Conservation (phyloP, 2,113 vertebrate species). For the Calyptomena viridis region DNA sequence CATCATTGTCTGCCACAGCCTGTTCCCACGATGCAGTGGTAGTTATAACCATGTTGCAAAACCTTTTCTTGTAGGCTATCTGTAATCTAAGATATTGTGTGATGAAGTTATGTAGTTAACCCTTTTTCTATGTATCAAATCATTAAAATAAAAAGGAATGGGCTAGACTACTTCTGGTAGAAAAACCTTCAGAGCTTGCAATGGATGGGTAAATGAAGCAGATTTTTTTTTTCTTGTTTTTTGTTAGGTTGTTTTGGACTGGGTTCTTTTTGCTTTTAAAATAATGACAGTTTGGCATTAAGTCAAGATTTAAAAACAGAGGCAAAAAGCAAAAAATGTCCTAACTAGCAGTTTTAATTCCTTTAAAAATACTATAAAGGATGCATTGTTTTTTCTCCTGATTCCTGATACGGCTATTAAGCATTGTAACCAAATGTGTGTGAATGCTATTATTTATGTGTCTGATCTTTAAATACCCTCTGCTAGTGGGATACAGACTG, state of each 20-base stretch:
- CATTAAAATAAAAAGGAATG: constrained; percentile 22
- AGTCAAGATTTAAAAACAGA: not conserved
- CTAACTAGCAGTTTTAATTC: not conserved
- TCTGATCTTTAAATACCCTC: constrained; percentile 64
- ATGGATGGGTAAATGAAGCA: not conserved
- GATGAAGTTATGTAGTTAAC: constrained; percentile 58
- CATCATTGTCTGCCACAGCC: constrained; percentile 82
- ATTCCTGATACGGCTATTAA: constrained; percentile 32
- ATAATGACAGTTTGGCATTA: not conserved
- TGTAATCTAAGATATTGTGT: constrained; percentile 65
- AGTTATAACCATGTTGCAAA: constrained; percentile 68
- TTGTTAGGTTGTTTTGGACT: not conserved
- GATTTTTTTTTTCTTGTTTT: not conserved
- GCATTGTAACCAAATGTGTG: constrained; percentile 37
- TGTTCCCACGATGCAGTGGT: constrained; percentile 82
- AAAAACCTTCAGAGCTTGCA: not conserved
- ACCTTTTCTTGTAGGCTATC: constrained; percentile 65
- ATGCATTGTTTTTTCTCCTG: constrained; percentile 14
- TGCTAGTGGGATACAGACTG: constrained; percentile 35
- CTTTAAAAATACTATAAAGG: constrained; percentile 28
- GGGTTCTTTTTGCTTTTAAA: not conserved
- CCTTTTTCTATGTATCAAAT: constrained; percentile 39
- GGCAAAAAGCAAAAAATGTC: not conserved
- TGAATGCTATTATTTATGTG: constrained; percentile 40
- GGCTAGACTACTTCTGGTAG: constrained; percentile 11